Conservation (phyloP, 2,113 vertebrate genomes). For the Cromileptes altivelis region DNA sequence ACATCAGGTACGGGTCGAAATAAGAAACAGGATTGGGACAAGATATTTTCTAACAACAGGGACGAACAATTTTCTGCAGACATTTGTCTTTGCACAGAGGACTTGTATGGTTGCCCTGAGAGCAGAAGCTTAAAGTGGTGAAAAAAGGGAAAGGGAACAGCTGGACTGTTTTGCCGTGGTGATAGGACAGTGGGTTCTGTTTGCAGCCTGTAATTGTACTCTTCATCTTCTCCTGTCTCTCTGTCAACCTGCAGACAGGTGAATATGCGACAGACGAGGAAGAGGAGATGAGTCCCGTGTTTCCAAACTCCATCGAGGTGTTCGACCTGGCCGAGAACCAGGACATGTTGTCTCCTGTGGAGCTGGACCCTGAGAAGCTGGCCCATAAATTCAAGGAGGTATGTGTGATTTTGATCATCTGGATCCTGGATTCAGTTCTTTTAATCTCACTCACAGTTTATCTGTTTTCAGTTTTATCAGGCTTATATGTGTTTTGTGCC, state of each 20-base stretch:
- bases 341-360: slow-evolving; percentile 92
- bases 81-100: too few species aligned
- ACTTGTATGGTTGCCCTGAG: too few species aligned
- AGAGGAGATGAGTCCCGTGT: slow-evolving; percentile 97
- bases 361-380: slow-evolving; percentile 96
- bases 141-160: too few species aligned
- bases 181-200: too few species aligned
- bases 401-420: neutral
- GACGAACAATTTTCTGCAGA: too few species aligned
- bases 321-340: slow-evolving; percentile 96
- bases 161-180: too few species aligned
- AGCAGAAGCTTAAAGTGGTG: too few species aligned
- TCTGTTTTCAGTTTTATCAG: neutral
- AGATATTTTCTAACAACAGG: too few species aligned
- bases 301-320: slow-evolving; percentile 95
- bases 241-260: slow-evolving; percentile 86
- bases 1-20: too few species aligned
- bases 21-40: too few species aligned
- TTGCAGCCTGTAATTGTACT: too few species aligned
- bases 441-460: neutral
- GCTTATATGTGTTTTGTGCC: neutral
- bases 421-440: neutral
- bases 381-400: slow-evolving; percentile 99
- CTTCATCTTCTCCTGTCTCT: neutral
- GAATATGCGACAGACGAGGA: slow-evolving; percentile 95